Conservation (phyloP, 2,797 vertebrate species). For the Pempheris klunzingeri region DNA sequence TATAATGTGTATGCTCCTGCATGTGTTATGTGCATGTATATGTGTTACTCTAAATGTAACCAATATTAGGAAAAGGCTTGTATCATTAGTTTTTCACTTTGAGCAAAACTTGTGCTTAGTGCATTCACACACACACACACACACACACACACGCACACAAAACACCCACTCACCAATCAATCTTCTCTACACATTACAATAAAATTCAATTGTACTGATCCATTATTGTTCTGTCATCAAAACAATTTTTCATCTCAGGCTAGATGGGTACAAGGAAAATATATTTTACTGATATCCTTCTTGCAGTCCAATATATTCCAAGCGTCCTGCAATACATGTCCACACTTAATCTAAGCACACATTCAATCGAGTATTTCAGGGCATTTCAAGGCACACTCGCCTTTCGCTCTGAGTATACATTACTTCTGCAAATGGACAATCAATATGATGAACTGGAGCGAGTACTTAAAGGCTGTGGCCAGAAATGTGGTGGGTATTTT, state of each 20-base stretch:
- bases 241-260: constrained; percentile 33
- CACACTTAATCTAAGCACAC: constrained; percentile 31
- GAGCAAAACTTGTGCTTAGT: not conserved
- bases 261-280: constrained; percentile 5
- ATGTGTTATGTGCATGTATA: not conserved
- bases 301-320: constrained; percentile 25
- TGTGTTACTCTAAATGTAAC: no score
- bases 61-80: not conserved
- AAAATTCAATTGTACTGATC: constrained; percentile 41
- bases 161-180: constrained; percentile 16
- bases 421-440: constrained; percentile 42
- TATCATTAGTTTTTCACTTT: constrained; percentile 11
- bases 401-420: constrained; percentile 30
- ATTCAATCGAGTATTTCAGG: constrained; percentile 17
- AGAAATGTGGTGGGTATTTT: constrained; percentile 46
- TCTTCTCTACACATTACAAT: constrained; percentile 30
- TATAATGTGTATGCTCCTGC: not conserved
- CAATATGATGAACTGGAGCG: constrained; percentile 50
- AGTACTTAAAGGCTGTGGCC: constrained; percentile 13
- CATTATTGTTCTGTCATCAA: constrained; percentile 47
- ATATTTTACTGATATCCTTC: constrained; percentile 30
- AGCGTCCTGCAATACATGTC: constrained; percentile 18
- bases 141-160: not conserved
- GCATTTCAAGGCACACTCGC: no score
- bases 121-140: not conserved